A percentile compares a stretch with the other conserved stretches of the same genome.
These are phyloP conservation scores for Poeciliopsis presidionis DNA, from an alignment of 2,797 vertebrate species.

Conservation along the genomic window DNA sequence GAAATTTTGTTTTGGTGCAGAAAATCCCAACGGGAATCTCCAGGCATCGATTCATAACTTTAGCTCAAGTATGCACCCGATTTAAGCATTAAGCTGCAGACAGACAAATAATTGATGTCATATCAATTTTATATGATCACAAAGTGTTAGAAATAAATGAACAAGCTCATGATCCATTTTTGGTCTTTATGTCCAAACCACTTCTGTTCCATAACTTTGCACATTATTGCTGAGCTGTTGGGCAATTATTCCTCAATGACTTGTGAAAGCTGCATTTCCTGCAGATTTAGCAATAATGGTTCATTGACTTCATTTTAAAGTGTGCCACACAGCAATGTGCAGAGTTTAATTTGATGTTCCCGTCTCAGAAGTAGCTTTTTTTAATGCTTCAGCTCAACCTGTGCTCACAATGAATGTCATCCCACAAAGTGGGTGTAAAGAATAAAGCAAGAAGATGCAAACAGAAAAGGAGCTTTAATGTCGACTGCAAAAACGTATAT, in stretches of 20 bases:
- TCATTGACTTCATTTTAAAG: slow-evolving; percentile 31
- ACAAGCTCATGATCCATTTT: slow-evolving; percentile 38
- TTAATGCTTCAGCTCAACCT: not conserved
- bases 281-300: slow-evolving; percentile 34
- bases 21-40: no score
- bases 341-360: slow-evolving; percentile 2
- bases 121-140: not conserved
- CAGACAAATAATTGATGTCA: not conserved
- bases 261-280: slow-evolving; percentile 34
- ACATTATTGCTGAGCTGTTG: slow-evolving; percentile 20
- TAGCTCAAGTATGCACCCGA: not conserved
- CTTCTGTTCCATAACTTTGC: slow-evolving; percentile 49
- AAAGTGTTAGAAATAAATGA: slow-evolving; percentile 18
- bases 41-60: no score
- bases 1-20: no score
- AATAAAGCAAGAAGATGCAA: not conserved
- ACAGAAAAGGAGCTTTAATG: not conserved
- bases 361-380: not conserved
- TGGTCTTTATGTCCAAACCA: slow-evolving; percentile 29
- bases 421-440: not conserved
- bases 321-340: not conserved
- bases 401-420: not conserved
- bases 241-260: slow-evolving; percentile 45
- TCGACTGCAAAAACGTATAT: not conserved
- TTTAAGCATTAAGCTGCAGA: not conserved